Evolutionary conservation across 2,113 vertebrate species (phyloP), one percentile per base, ranked within the genome.

Genomic region (Heteronetta atricapilla): DNA sequence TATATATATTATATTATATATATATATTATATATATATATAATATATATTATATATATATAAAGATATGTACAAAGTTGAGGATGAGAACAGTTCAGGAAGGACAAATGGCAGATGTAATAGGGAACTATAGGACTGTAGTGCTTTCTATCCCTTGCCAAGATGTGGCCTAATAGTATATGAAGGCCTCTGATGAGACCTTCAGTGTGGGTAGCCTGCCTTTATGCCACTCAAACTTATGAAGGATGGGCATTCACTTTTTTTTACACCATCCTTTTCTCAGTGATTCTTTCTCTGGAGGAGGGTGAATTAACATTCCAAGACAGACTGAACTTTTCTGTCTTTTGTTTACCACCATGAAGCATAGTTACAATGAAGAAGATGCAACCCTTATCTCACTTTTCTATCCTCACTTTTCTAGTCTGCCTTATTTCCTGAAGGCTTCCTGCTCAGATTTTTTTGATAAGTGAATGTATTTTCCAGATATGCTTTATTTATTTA

Each of bases 381-480:
- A 75, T 66, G 34, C 10, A 58, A 22, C n/a, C 34, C 92, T 79
- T 62, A 26, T 88, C 25, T 55, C 10, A 55, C 44, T 82, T 34
- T 64, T 82, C 70, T 64, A 79, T 53, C 12, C 7, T 59, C 64
- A 29, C 83, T 89, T 92, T 85, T 82, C 50, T 36, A 40, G 5
- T 63, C 31, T 90, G 23, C 13, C 48, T 5, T 5, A 70, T n/a
- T 89, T 91, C 53, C 67, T 70, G 64, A 75, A 93, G 53, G 11
- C 15, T 81, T 81, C 53, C 36, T 72, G 14, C 59, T 84, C 52
- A 58, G 64, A 26, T 67, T 63, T 91, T 34, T 38, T 55, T 87
- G 82, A 84, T 73, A 79, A 44, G 29, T 82, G n/a, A 87, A 93
- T 74, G 40, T 17, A 60, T 82, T 94, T 90, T 95, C 56, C 79